Conservation (phyloP, 2,888 invertebrate species). For the Tetropium fuscum region DNA sequence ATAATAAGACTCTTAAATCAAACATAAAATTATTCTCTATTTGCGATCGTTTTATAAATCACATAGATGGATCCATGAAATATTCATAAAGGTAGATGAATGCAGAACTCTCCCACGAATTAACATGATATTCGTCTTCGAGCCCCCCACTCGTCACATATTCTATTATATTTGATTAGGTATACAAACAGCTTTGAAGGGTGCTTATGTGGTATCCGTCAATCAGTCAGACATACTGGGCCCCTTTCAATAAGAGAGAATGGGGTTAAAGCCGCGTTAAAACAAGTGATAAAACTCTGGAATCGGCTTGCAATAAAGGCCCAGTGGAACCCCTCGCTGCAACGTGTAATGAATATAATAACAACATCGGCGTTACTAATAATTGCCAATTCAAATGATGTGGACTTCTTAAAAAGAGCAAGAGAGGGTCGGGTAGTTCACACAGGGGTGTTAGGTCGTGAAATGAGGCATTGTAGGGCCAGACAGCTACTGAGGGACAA, state of each 20-base stretch:
- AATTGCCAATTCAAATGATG: constrained; percentile 57
- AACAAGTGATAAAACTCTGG: constrained; percentile 52
- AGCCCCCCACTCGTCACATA: constrained; percentile 23
- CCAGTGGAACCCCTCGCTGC: constrained; percentile 43
- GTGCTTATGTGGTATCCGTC: constrained; percentile 43
- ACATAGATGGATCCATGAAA: constrained; percentile 3
- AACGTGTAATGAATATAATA: constrained; percentile 59
- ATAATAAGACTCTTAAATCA: too few relatives aligned
- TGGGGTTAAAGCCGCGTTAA: constrained; percentile 52
- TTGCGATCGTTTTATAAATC: neutral
- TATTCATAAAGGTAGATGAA: constrained; percentile 9
- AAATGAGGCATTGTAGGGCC: constrained; percentile 49
- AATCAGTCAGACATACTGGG: constrained; percentile 43
- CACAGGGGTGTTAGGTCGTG: constrained; percentile 50
- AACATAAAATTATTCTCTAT: neutral
- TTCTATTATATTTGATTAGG: constrained; percentile 38
- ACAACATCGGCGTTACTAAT: constrained; percentile 56
- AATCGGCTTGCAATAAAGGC: constrained; percentile 36
- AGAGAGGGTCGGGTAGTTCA: constrained; percentile 48
- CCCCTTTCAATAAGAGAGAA: constrained; percentile 46
- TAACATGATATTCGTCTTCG: constrained; percentile 12
- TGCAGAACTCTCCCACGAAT: constrained; percentile 20
- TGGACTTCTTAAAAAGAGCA: constrained; percentile 54
- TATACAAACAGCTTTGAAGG: constrained; percentile 37
- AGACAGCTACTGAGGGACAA: constrained; percentile 37